Base-by-base conservation (phyloP, 2,113 vertebrate species). In the Anas platyrhynchos region DNA sequence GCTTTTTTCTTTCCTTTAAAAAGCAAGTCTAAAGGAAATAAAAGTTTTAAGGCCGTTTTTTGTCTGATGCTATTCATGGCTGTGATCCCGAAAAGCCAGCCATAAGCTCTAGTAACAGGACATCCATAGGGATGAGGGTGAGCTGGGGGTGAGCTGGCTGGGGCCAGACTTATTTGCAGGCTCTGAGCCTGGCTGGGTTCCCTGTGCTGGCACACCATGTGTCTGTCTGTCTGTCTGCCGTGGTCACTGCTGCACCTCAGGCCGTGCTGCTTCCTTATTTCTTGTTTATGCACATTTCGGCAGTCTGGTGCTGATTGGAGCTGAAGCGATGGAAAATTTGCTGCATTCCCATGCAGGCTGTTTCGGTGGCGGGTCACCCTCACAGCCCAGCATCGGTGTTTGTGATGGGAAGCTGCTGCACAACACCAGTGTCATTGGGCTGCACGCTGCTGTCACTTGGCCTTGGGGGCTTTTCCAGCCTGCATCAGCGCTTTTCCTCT, bases 381-480 rank as follows among this genome's bases (percentile, higher is more conserved):
- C n/a, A 1, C 1, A 25, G 50, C 75, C 26, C 22, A 12, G 34
- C 1, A 0, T 36, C 46, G 3, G 21, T 54, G 31, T 76, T 50
- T 69, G 43, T 63, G 3, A 2, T 79, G 26, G 8, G 86, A 66
- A 68, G 14, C 29, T 73, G 29, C 77, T 75, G 61, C 65, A 59
- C 65, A 50, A 73, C 68, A 7, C 16, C 83, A 4, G 44, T 6
- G 11, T 11, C 48, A 7, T 21, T 11, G 55, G 27, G 36, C 41
- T 82, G 5, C 1, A 13, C 6, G 2, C 66, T 46, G 1, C 27
- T 4, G 38, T 44, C 1, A 21, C 46, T 67, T 56, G 56, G 5
- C 56, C 88, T 54, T 54, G 9, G 22, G 31, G 63, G 18, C 46
- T 90, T 58, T 76, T 59, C 59, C 48, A 58, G 44, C 65, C 15